Evolutionary conservation across 2,888 invertebrate genomes (phyloP).

Genomic region (Megalurothrips usitatus): DNA sequence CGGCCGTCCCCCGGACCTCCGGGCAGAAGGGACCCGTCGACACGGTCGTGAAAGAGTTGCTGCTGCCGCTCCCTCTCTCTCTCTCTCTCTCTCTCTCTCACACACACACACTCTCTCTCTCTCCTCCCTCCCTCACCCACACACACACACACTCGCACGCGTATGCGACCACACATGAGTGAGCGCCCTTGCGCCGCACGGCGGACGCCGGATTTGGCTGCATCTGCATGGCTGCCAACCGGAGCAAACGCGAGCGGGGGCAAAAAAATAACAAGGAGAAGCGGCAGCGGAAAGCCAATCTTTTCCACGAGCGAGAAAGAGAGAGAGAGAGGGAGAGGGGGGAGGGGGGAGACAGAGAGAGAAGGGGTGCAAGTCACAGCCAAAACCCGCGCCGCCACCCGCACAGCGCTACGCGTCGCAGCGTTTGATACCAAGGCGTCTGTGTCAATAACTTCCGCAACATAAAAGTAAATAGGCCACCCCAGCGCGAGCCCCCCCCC

Average conservation of each 20-base stretch:
- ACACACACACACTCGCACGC: neutral
- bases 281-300: neutral
- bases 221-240: slow-evolving; percentile 25
- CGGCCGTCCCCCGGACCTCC: too few relatives aligned
- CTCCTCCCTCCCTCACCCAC: neutral
- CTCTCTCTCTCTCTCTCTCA: neutral
- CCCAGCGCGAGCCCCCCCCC: neutral
- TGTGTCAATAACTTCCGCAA: slow-evolving; percentile 22
- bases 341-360: neutral
- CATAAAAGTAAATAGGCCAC: slow-evolving; percentile 18
- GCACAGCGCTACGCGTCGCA: neutral
- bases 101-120: neutral
- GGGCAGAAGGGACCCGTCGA: neutral
- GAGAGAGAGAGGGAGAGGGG: neutral
- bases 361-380: too few relatives aligned
- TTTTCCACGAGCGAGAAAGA: neutral
- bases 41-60: neutral
- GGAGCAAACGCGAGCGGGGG: neutral
- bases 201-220: neutral
- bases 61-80: neutral
- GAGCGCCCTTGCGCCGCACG: neutral
- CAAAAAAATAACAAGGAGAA: neutral
- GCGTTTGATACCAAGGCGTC: slow-evolving; percentile 4
- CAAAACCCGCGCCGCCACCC: too few relatives aligned
- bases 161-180: neutral